A percentile compares a stretch with the other conserved stretches of the same genome.
Conservation (phyloP, 2,888 invertebrate genomes). For the Cylindroiulus punctatus region DNA sequence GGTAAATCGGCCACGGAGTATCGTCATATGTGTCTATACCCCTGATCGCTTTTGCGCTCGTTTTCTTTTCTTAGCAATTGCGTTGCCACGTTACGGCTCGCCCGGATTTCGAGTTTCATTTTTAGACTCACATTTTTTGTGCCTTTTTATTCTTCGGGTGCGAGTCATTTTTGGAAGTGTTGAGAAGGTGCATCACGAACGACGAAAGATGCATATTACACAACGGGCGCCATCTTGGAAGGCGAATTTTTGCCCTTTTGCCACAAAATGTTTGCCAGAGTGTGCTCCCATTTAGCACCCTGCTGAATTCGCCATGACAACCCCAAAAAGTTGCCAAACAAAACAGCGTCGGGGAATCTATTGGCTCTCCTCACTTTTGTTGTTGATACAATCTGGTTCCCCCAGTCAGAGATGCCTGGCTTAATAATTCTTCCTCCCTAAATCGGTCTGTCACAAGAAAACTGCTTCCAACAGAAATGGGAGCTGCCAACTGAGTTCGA, state of each 20-base stretch:
- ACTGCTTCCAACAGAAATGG: not conserved
- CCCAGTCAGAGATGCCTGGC: not conserved
- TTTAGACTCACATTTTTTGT: constrained; percentile 41
- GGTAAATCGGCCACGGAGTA: constrained; percentile 29
- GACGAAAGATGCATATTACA: not conserved
- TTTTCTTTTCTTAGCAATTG: constrained; percentile 42
- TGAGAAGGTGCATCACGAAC: constrained; percentile 14
- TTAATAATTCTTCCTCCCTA: not conserved
- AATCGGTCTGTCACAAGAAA: not conserved
- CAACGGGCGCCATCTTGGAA: constrained; percentile 5
- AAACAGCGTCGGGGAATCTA: constrained; percentile 15
- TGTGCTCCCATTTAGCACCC: constrained; percentile 17
- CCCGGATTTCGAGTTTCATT: constrained; percentile 35
- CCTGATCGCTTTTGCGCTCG: constrained; percentile 1
- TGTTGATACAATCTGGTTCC: constrained; percentile 26
- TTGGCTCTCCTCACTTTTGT: not conserved
- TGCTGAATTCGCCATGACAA: not conserved
- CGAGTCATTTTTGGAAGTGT: constrained; percentile 47
- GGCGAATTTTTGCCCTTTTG: not conserved
- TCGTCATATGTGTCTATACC: constrained; percentile 6
- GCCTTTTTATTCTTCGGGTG: not conserved
- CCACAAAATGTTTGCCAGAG: constrained; percentile 3
- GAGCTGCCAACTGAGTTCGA: not conserved
- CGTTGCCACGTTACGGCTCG: constrained; percentile 24
- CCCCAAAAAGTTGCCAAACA: not conserved